These are phyloP conservation scores for Acleris sparsana DNA, from an alignment of 2,888 invertebrate species.

Conservation along the genomic window DNA sequence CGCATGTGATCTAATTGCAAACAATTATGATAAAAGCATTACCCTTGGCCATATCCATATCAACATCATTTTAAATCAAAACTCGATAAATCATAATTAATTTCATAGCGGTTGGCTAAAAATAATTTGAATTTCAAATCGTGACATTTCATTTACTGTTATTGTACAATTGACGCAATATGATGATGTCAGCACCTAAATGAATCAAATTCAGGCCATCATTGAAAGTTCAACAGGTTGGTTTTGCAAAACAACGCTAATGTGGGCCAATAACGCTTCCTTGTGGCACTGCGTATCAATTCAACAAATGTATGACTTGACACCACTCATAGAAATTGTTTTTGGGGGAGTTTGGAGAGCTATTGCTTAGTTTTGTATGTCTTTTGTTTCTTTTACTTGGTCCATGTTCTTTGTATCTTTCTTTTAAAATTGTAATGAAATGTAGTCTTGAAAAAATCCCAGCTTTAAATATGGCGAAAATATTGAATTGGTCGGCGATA, in stretches of 20 bases:
- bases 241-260: conserved; percentile 15
- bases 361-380: no score
- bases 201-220: conserved; percentile 10
- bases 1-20: conserved; percentile 4
- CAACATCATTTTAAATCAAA: conserved; percentile 16
- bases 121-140: background rate
- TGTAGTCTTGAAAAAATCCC: no score
- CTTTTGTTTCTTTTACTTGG: no score
- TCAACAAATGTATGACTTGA: background rate
- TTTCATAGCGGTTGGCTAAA: conserved; percentile 5
- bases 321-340: no score
- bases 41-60: conserved; percentile 3
- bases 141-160: background rate
- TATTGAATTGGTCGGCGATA: no score
- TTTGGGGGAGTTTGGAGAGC: no score
- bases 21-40: conserved; percentile 8
- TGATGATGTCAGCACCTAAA: background rate
- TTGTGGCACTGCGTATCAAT: background rate
- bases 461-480: no score
- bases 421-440: no score
- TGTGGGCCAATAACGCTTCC: conserved; percentile 10
- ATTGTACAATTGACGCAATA: conserved; percentile 1
- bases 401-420: no score
- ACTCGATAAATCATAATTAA: conserved; percentile 6
- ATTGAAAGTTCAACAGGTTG: conserved; percentile 3